Evolutionary conservation across 2,888 invertebrate genomes (phyloP).

Genomic region (Dyspetes luteomarginatus): DNA sequence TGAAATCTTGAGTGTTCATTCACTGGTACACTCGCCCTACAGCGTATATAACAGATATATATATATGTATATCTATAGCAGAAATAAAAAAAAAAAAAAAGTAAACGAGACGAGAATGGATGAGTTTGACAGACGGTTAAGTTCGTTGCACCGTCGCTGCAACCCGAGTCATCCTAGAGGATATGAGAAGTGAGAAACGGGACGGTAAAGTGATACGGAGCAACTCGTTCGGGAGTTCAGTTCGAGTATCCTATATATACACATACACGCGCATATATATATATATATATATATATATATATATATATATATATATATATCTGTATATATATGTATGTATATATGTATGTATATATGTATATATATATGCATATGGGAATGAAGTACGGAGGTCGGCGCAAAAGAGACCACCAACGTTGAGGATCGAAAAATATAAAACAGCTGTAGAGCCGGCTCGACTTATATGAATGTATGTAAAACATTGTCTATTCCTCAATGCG

Average conservation of each 20-base stretch:
- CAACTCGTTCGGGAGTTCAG: constrained; percentile 11
- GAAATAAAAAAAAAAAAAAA: too few species aligned
- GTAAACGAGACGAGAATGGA: neutral
- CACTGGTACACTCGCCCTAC: too few species aligned
- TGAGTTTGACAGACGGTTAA: neutral
- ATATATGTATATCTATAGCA: neutral
- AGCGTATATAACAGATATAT: too few species aligned
- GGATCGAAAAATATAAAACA: neutral
- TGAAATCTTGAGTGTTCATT: too few species aligned
- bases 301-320: neutral
- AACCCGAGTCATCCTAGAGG: constrained; percentile 7
- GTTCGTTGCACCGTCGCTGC: constrained; percentile 15
- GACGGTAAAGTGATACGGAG: constrained; percentile 1
- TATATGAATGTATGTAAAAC: neutral
- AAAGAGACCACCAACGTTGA: constrained; percentile 11
- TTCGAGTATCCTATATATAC: neutral
- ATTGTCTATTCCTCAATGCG: too few species aligned
- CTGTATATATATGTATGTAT: neutral
- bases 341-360: neutral
- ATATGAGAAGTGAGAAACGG: neutral
- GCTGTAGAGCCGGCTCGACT: neutral
- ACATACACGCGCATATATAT: neutral
- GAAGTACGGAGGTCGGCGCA: neutral
- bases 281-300: neutral
- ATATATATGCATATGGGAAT: neutral